phyloP scores from a whole-genome alignment of 2,797 vertebrate species.

The Neomorphus geoffroyi region DNA sequence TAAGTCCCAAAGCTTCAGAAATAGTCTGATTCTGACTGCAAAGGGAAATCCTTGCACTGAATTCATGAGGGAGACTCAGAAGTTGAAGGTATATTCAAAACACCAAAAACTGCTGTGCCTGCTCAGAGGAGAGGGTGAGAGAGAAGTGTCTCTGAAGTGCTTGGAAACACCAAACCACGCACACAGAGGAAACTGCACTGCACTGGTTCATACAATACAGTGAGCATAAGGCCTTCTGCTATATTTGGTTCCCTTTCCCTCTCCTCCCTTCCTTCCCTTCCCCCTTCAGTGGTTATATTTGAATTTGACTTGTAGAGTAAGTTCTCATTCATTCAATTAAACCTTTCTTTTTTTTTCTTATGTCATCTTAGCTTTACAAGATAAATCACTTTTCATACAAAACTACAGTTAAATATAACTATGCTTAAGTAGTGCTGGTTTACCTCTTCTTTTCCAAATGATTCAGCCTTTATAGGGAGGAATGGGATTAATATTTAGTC shows the following conservation, averaged over 20 bases:
- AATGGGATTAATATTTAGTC: background rate
- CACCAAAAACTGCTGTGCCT: background rate
- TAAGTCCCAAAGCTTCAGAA: background rate
- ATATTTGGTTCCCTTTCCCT: constrained; percentile 16
- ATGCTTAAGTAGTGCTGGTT: background rate
- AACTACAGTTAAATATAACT: background rate
- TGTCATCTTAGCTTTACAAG: background rate
- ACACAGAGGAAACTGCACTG: background rate
- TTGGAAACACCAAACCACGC: background rate
- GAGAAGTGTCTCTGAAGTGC: background rate
- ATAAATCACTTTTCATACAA: background rate
- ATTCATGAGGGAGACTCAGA: background rate
- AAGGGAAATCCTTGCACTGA: background rate
- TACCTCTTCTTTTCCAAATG: background rate
- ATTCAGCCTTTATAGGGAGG: background rate
- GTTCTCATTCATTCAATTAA: background rate
- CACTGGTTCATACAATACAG: background rate
- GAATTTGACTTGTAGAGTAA: background rate
- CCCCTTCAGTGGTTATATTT: background rate
- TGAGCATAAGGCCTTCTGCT: background rate
- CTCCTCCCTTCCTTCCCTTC: background rate
- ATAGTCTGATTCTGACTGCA: background rate
- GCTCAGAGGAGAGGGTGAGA: background rate
- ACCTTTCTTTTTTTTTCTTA: background rate
- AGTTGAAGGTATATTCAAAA: background rate